Base-by-base conservation (phyloP, 2,797 vertebrate species). In the Cossypha caffra region DNA sequence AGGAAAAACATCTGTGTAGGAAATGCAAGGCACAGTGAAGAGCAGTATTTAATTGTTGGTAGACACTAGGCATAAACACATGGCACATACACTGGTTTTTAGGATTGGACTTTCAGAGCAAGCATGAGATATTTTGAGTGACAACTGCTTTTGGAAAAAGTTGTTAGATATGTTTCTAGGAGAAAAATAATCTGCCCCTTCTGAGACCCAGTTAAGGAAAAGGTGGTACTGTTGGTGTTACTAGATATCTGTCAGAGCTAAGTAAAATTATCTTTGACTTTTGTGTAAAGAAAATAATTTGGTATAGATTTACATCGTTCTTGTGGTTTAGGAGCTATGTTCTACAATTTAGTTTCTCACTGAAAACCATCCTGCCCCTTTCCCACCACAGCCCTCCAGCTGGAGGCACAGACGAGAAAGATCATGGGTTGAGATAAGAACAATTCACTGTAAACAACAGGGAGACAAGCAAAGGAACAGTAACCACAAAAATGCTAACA, bases 381-480 rank as follows among this genome's bases (percentile, higher is more conserved):
- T 6, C 16, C 16, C 73, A 35, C 13, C 40, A 54, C 5, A 40
- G 50, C 5, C 33, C 11, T 47, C 25, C 40, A 35, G 1, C 10
- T 45, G 24, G 40, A 68, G 47, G 28, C 33, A 45, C 6, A 69
- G 47, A 62, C 52, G 35, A 12, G 20, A 76, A 54, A 33, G 9
- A 47, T 68, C 48, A 40, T 0, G 0, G 13, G 11, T 3, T 33
- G 29, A 52, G 19, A 17, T 33, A 61, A 40, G 16, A 54, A 25
- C 4, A 62, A 77, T 40, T 69, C 21, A 26, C 33, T 40, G 20
- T 25, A 47, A 86, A 35, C 6, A 68, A 9, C 11, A 25, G 3
- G 2, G 24, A 51, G 33, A 33, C 12, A 68, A 45, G 47, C 24
- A 76, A 76, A 76, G 0, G 0, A 68, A 40, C 4, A 68, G 11